These are phyloP conservation scores for Achlya flavicornis DNA, from an alignment of 2,888 invertebrate genomes.

Conservation along the genomic window DNA sequence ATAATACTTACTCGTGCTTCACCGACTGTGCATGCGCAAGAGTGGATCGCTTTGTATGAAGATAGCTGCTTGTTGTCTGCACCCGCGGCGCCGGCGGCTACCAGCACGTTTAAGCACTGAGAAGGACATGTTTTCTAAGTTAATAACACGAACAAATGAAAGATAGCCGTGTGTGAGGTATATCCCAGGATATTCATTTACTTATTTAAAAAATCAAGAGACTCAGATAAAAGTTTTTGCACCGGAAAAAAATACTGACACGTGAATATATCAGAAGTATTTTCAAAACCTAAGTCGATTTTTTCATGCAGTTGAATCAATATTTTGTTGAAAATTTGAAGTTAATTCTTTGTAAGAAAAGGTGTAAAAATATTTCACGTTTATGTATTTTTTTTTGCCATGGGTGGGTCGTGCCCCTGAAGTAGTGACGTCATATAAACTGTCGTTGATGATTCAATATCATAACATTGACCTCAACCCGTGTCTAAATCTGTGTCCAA, in stretches of 20 bases:
- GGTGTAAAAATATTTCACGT: no score
- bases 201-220: no score
- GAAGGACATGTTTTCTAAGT: slow-evolving; percentile 31
- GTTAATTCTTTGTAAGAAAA: no score
- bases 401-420: background rate
- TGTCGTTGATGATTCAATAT: background rate
- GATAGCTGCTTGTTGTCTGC: slow-evolving; percentile 72
- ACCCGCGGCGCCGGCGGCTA: slow-evolving; percentile 89
- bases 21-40: slow-evolving; percentile 76
- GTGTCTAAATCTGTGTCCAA: slow-evolving; percentile 29
- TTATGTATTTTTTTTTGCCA: no score
- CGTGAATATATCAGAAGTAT: no score
- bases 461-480: slow-evolving; percentile 41
- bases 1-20: slow-evolving; percentile 71
- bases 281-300: no score
- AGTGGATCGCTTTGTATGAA: slow-evolving; percentile 73
- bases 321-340: no score
- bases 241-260: no score
- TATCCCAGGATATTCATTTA: no score
- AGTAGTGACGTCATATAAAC: background rate
- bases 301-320: no score
- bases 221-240: no score
- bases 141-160: background rate
- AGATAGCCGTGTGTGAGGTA: no score
- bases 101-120: slow-evolving; percentile 91